Conservation (phyloP, 2,113 vertebrate genomes). For the Cavia aperea region DNA sequence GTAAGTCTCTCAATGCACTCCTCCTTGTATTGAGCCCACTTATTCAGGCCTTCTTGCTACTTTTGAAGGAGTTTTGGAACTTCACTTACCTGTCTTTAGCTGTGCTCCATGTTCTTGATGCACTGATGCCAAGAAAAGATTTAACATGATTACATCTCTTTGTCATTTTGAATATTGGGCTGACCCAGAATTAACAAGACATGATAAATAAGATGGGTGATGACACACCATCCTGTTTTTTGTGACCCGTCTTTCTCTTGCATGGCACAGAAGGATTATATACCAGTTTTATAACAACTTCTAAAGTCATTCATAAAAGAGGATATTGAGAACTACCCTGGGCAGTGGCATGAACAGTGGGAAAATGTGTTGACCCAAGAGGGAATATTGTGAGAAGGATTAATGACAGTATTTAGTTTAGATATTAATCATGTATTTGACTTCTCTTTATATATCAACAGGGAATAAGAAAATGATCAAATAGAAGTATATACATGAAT, state of each 20-base stretch:
- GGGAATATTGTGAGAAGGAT: not conserved
- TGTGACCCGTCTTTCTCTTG: not conserved
- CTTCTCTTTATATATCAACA: not conserved
- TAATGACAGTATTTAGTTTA: not conserved
- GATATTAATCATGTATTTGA: not conserved
- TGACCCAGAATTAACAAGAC: not conserved
- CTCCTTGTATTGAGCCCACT: not conserved
- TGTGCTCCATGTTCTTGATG: not conserved
- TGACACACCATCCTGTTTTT: not conserved
- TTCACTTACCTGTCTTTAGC: not conserved
- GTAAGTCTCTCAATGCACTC: not conserved
- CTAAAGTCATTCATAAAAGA: not conserved
- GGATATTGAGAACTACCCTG: not conserved
- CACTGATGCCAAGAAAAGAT: not conserved
- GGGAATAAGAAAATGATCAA: not conserved
- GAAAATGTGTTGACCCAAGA: not conserved
- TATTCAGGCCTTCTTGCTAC: not conserved
- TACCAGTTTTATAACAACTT: not conserved
- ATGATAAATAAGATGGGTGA: not conserved
- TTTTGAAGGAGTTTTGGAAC: not conserved
- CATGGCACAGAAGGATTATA: not conserved
- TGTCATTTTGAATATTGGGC: not conserved
- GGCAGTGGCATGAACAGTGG: not conserved
- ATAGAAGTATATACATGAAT: not conserved
- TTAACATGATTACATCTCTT: not conserved